Base-by-base conservation (phyloP, 2,888 invertebrate genomes). In the Cistogaster globosa region DNA sequence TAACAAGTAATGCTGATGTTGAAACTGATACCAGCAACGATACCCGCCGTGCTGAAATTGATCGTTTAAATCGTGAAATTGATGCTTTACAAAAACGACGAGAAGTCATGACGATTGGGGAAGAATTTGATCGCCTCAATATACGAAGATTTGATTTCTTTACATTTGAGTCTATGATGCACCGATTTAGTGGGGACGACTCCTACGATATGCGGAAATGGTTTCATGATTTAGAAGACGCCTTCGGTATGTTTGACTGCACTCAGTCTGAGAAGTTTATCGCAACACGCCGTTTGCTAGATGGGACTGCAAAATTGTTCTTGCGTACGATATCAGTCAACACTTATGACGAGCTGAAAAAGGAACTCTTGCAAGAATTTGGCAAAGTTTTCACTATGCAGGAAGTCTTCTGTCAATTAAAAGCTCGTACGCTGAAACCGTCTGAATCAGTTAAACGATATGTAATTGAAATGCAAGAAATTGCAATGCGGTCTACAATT, bases 381-480 rank as follows among this genome's bases (percentile, higher is more conserved):
- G 62, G 68, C 0, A 60, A 62, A n/a, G 12, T 42, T 2, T 58
- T 58, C 16, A 55, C 69, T 3, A 67, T 62, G 42, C 45, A 51
- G 20, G 71, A 83, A n/a, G 83, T 83, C 7, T 83, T 65, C 22
- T n/a, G 53, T 11, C 60, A 81, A 42, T 51, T 86, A 14, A 67
- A 60, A 20, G 20, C 58, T 22, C 16, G n/a, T 51, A 51, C 63
- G 63, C 42, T 11, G 81, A 86, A 57, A n/a, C 20, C 51, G 2
- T 32, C 26, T 11, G 84, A 86, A 57, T 75, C 75, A 0, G 58
- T 82, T 0, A 55, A 78, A 20, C 32, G 71, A 5, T 86, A 82
- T 45, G 51, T 81, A 0, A 67, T 84, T 9, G 84, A 77, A 32
- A 84, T 84, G 84, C 71, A 65, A 51, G 82, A 69, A 38, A 78